These are phyloP conservation scores for Anniella stebbinsi DNA, from an alignment of 2,797 vertebrate genomes.

Conservation along the genomic window DNA sequence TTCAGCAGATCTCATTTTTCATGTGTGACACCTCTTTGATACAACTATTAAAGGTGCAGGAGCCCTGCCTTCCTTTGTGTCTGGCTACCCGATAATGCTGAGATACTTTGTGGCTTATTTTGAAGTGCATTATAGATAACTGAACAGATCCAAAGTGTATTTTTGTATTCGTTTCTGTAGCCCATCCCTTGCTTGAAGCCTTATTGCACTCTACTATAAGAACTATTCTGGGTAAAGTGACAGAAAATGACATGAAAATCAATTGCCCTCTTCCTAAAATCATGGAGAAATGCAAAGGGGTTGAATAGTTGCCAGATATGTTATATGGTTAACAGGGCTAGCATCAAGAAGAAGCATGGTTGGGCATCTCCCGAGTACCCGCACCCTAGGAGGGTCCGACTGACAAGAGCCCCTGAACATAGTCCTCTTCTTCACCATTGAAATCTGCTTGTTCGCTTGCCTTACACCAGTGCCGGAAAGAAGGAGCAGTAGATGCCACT, in stretches of 20 bases:
- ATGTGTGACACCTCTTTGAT: neutral
- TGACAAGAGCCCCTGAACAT: no score
- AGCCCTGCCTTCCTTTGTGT: neutral
- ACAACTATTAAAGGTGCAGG: neutral
- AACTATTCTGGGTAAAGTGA: neutral
- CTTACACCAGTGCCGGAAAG: no score
- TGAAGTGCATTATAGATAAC: neutral
- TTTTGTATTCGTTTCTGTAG: neutral
- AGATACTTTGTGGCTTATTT: neutral
- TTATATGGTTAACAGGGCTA: neutral
- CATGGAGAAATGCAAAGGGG: neutral
- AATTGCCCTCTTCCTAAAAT: neutral
- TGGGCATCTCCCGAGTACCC: neutral
- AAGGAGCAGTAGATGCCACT: no score
- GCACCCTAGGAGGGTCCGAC: no score
- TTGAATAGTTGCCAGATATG: neutral
- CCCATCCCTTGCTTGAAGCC: neutral
- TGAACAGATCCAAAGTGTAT: neutral
- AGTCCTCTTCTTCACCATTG: no score
- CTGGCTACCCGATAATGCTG: neutral
- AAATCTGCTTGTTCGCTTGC: no score
- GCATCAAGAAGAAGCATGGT: neutral
- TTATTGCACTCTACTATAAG: neutral
- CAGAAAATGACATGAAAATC: neutral
- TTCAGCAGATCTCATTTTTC: neutral